These are phyloP conservation scores for Amiota mariae DNA, from an alignment of 2,888 invertebrate genomes.

Conservation along the genomic window DNA sequence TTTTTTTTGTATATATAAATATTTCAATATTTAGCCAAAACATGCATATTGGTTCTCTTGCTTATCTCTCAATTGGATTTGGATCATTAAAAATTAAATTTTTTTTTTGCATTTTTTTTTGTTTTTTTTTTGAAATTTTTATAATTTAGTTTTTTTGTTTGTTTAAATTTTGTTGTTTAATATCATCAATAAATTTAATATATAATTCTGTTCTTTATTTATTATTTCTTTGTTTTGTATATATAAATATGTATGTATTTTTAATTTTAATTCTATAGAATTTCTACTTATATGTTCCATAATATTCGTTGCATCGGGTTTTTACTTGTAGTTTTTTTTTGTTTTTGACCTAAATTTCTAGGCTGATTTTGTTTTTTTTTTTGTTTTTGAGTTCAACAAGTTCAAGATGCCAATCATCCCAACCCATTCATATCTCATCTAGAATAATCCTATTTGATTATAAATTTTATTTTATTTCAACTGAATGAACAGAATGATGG, in stretches of 20 bases:
- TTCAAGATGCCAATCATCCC: neutral
- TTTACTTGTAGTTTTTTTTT: slow-evolving; percentile 68
- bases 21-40: slow-evolving; percentile 54
- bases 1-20: slow-evolving; percentile 40
- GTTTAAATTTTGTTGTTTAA: neutral
- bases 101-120: slow-evolving; percentile 42
- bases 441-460: neutral
- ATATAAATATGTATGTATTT: slow-evolving; percentile 45
- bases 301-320: slow-evolving; percentile 74
- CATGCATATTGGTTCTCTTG: slow-evolving; percentile 64
- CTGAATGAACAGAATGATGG: no score
- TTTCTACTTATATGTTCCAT: slow-evolving; percentile 74
- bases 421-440: no score
- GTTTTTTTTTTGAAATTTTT: slow-evolving; percentile 45
- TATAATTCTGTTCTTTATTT: slow-evolving; percentile 41
- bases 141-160: slow-evolving; percentile 14
- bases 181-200: slow-evolving; percentile 46
- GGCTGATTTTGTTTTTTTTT: slow-evolving; percentile 48
- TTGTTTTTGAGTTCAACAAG: neutral
- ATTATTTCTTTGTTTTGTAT: slow-evolving; percentile 61
- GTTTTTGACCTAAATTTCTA: slow-evolving; percentile 46
- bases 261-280: slow-evolving; percentile 68
- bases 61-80: slow-evolving; percentile 37
- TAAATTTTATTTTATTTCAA: neutral
- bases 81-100: neutral